Base-by-base conservation (phyloP, 2,113 vertebrate species). In the Calyptommatus sinebrachiatus region DNA sequence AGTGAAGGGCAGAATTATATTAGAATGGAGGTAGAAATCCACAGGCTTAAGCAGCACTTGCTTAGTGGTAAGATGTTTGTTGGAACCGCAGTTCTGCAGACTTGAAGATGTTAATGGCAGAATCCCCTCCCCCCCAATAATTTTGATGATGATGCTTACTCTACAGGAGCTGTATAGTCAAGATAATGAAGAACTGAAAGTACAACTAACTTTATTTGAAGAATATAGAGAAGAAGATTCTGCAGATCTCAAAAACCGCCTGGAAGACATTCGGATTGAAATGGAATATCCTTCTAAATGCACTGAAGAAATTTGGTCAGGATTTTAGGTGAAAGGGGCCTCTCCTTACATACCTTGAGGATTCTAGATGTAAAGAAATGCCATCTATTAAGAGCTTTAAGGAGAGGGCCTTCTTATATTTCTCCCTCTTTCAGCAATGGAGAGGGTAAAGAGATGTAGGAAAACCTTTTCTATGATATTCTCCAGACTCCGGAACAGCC, bases 201-300 rank as follows among this genome's bases (percentile, higher is more conserved):
- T 98, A 46, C 97, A 98, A 72, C 86, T 98, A 57, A n/a, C 0
- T 14, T 96, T 97, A 70, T 98, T 98, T 89, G 95, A 98, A 87
- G 97, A 98, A 53, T 96, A 96, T 81, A 94, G 94, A 14, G 97
- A 98, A 53, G 97, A 97, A 72, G 97, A 98, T 92, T 95, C 95
- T 0, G 95, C 95, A 66, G 97, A 98, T 50, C 93, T 98, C 67
- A 96, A 94, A 85, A 90, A 86, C 20, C 95, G 97, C 8, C 91
- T 97, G 21, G 97, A 97, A 1, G 97, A 98, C 85, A 94, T 98
- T 85, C 96, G 96, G 65, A 91, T 97, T 26, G 97, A 98, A 88
- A 97, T 98, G 97, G 97, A 98, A 97, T 98, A 98, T 98, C 97
- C 97, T 98, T 20, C 65, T 76, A 53, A 74, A 24, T 60, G 26